Evolutionary conservation across 2,113 vertebrate genomes (phyloP).

Genomic region (Oplegnathus fasciatus): DNA sequence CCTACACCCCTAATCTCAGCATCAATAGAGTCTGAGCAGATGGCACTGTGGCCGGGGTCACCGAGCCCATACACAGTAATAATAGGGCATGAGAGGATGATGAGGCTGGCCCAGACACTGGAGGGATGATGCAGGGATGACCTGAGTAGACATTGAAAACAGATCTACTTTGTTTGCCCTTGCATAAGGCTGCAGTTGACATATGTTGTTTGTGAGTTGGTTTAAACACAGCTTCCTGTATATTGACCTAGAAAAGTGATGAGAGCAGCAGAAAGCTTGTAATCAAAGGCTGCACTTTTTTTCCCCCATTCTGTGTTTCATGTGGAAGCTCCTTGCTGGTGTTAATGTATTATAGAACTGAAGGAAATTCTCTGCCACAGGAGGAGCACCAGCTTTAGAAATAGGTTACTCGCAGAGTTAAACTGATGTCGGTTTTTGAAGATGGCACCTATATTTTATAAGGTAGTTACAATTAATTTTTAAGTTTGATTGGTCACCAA

Average conservation of each 20-base stretch:
- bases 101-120: slow-evolving; percentile 64
- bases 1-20: slow-evolving; percentile 67
- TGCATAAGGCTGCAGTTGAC: slow-evolving; percentile 57
- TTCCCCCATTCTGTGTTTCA: slow-evolving; percentile 1
- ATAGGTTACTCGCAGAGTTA: not conserved
- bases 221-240: slow-evolving; percentile 47
- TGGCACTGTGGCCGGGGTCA: slow-evolving; percentile 66
- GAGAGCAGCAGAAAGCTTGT: slow-evolving; percentile 36
- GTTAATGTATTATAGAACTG: slow-evolving; percentile 41
- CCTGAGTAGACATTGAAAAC: slow-evolving; percentile 48
- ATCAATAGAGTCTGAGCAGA: slow-evolving; percentile 71
- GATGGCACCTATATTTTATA: not conserved
- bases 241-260: slow-evolving; percentile 75
- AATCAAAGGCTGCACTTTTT: slow-evolving; percentile 27
- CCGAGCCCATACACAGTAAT: slow-evolving; percentile 40
- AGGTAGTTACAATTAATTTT: not conserved
- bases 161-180: slow-evolving; percentile 69
- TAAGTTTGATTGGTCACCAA: not conserved
- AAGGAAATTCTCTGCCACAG: slow-evolving; percentile 7
- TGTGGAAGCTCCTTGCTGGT: slow-evolving; percentile 7
- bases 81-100: slow-evolving; percentile 69
- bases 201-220: slow-evolving; percentile 73
- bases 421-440: slow-evolving; percentile 2
- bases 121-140: slow-evolving; percentile 51
- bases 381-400: not conserved